Base-by-base conservation (phyloP, 2,888 invertebrate genomes). In the Lasioglossum marginatum region DNA sequence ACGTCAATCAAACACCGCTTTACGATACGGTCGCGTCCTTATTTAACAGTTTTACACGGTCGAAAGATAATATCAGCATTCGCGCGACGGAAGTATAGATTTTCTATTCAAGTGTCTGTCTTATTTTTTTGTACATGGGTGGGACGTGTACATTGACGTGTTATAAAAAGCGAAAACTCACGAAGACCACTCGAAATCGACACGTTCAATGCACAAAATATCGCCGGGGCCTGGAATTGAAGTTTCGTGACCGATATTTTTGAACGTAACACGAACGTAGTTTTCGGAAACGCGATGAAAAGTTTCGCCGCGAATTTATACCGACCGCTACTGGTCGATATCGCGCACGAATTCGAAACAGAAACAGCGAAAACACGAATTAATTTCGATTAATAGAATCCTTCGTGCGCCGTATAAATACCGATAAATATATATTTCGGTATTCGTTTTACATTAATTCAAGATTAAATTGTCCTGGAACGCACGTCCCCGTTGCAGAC, bases 401-500 rank as follows among this genome's bases (percentile, higher is more conserved):
- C 43, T 37, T 10, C 10, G 16, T 8, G 31, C 34, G 19, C 63
- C 45, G 63, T 48, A 66, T 27, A 84, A 79, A 52, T 79, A 43
- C 40, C 37, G 75, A 79, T 72, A 66, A 79, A 77, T 81, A 43
- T 43, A 43, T 43, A 79, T 81, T 87, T 82, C 80, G 68, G 75
- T 82, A 84, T 82, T 83, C 86, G 85, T 87, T 79, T 77, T 60
- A 81, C 76, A 78, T 90, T 90, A 86, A 89, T 85, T 75, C 80
- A 82, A 87, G 88, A 89, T 89, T 85, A 86, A 87, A 83, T 75
- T 79, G 75, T 81, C 45, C 80, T 23, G 74, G 68, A 48, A 60
- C 45, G 63, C 71, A 66, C 45, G 73, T 34, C 40, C 68, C 63
- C 76, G 43, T 79, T 77, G 60, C 75, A 79, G 78, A 77, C 76